phyloP scores from a whole-genome alignment of 2,113 vertebrate genomes.

The Gymnarchus niloticus region DNA sequence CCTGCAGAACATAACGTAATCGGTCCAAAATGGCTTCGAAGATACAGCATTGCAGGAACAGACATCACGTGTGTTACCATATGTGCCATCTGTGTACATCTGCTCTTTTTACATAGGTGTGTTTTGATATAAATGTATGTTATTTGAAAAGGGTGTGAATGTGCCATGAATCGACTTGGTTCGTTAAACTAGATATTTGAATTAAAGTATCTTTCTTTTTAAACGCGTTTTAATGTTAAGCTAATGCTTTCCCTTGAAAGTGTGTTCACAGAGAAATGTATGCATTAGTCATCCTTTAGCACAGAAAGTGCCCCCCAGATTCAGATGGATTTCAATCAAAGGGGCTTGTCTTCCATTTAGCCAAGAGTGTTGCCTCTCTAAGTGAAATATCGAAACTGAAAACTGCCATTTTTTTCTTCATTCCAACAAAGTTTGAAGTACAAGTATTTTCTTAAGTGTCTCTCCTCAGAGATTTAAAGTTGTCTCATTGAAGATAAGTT shows the following conservation, averaged over 20 bases:
- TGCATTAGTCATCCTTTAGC: background rate
- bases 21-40: background rate
- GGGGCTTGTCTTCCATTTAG: background rate
- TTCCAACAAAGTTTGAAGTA: background rate
- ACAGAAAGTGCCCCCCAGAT: background rate
- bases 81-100: background rate
- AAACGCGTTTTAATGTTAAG: background rate
- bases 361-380: background rate
- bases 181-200: background rate
- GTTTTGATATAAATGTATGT: constrained; percentile 12
- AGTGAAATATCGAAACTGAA: background rate
- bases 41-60: too few relatives aligned
- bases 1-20: background rate
- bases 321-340: background rate
- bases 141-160: background rate
- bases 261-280: background rate
- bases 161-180: background rate
- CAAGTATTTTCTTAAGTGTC: background rate
- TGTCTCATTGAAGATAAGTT: background rate
- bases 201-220: background rate
- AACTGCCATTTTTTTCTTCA: background rate
- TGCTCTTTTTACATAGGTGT: background rate
- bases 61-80: background rate
- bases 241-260: background rate
- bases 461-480: background rate